A percentile compares a stretch with the other conserved stretches of the same genome.
phyloP scores from a whole-genome alignment of 1,140 invertebrate species.

The Leptinotarsa undecemlineata region DNA sequence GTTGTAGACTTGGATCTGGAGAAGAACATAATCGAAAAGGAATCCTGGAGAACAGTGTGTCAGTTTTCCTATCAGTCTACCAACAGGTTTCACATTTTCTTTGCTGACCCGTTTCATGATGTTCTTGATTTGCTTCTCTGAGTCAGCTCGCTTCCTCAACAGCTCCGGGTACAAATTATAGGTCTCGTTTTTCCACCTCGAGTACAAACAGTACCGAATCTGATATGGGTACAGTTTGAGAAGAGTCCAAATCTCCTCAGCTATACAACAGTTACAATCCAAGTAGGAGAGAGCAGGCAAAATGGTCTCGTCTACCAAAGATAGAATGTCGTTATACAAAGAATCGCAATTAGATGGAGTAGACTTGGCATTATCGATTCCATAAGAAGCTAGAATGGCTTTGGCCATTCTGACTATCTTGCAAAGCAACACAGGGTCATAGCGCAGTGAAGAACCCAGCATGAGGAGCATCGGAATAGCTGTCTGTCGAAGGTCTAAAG shows the following conservation, averaged over 20 bases:
- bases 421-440: constrained; percentile 77
- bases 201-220: constrained; percentile 84
- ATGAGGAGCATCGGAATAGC: constrained; percentile 86
- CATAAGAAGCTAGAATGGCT: constrained; percentile 50
- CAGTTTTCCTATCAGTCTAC: constrained; percentile 93
- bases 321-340: constrained; percentile 80
- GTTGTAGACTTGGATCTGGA: constrained; percentile 93
- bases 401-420: constrained; percentile 75
- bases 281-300: constrained; percentile 89
- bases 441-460: constrained; percentile 85
- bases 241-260: constrained; percentile 94
- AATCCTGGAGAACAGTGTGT: constrained; percentile 94
- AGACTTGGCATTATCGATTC: constrained; percentile 49
- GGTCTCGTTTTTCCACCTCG: constrained; percentile 91
- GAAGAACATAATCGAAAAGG: constrained; percentile 92
- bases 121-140: constrained; percentile 90
- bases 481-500: constrained; percentile 74
- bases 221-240: constrained; percentile 92
- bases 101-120: constrained; percentile 98
- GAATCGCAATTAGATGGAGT: constrained; percentile 53
- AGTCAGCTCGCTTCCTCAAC: constrained; percentile 79
- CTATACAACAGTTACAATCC: constrained; percentile 92
- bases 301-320: constrained; percentile 83
- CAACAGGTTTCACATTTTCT: constrained; percentile 97
- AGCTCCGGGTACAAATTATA: constrained; percentile 81